Evolutionary conservation across 2,888 invertebrate species (phyloP), one percentile per base, ranked within the genome.

Genomic region (Villa cingulata): DNA sequence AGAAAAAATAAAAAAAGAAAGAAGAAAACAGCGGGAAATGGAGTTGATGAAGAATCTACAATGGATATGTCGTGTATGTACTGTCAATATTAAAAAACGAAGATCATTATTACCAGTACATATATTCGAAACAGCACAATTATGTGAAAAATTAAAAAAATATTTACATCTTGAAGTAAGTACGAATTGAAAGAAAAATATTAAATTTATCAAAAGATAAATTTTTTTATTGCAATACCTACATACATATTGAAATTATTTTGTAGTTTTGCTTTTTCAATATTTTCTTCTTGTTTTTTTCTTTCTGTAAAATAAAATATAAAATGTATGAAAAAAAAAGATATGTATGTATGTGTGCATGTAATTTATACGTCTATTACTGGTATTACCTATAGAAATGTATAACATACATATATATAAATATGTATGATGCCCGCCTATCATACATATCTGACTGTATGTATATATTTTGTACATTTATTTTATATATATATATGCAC

Each of bases 141-240:
- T 53, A 19, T 19, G 34, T 41, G 37, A 39, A 23, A 53, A 51
- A 32, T 45, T 53, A 16, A 42, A 45, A 20, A 53, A 49, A 34
- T 51, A 53, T 43, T 44, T 53, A 36, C 41, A 46, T 45, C 48
- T 53, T 37, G 48, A 49, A 18, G 53, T 53, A 48, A 53, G 53
- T 52, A 34, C 12, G n/a, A 9, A 34, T 7, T 15, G 12, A 7
- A 15, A 15, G 4, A 34, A 34, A 34, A 34, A 34, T n/a, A n/a
- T n/a, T n/a, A n/a, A n/a, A n/a, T n/a, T n/a, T n/a, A n/a, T n/a
- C n/a, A n/a, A n/a, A n/a, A n/a, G 34, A 34, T 15, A n/a, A 34
- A 34, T 15, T 34, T 34, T 34, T n/a, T 34, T 34, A n/a, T 3
- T n/a, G n/a, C n/a, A n/a, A n/a, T n/a, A n/a, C n/a, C n/a, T n/a